Evolutionary conservation across 2,797 vertebrate genomes (phyloP), one percentile per base, ranked within the genome.

Genomic region (Pseudocheirus occidentalis): DNA sequence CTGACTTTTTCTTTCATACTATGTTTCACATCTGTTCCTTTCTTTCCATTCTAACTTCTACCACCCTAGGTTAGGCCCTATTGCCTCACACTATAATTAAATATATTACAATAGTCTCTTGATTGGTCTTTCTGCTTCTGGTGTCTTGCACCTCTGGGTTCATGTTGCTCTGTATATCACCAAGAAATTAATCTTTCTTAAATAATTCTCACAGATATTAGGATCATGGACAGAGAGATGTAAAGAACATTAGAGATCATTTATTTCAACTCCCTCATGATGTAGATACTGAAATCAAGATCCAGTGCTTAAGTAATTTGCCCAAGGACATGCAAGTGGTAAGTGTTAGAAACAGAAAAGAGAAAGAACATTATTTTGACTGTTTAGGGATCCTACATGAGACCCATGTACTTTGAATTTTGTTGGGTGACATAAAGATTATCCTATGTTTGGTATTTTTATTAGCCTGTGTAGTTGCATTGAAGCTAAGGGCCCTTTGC

Each of bases 1-100:
- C 91, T 95, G 56, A 55, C 96, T 46, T 46, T 18, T 81, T 46
- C n/a, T 81, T 40, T 81, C 73, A 81, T 46, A 81, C 11, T 40
- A 73, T 62, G 31, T 81, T 81, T 81, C 21, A 24, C 18, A 24
- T 46, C 18, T 81, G 24, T 27, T 46, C 40, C 21, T 46, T 81
- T 81, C 73, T 81, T 81, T 46, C 40, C 73, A 81, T 81, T 81
- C n/a, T n/a, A 40, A 73, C 14, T 73, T 73, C 66, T 73, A 40
- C 62, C n/a, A 73, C 1, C 34, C 34, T 73, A 73, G 34, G n/a
- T 62, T 13, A n/a, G n/a, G 66, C 16, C 40, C 18, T 81, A 81
- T 46, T 46, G n/a, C 73, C 21, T 81, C 21, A 24, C 21, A 46
- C 21, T 46, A 81, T 81, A 46, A 46, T 81, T 27, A 73, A 73